Evolutionary conservation across 1,140 invertebrate genomes (phyloP).

Genomic region (Diorhabda sublineata): DNA sequence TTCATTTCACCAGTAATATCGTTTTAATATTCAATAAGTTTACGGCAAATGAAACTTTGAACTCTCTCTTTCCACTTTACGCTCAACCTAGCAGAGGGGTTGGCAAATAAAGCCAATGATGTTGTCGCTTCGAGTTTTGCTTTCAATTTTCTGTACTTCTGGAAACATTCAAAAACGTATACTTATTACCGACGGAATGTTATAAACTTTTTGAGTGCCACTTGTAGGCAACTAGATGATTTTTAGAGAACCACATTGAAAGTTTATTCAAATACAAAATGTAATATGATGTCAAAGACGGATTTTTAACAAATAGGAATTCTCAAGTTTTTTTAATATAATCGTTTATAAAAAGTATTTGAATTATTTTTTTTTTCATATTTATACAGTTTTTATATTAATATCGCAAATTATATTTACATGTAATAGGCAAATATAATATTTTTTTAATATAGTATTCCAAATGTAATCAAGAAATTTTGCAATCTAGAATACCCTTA

Average conservation of each 20-base stretch:
- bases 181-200: not conserved
- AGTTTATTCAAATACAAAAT: slow-evolving; percentile 3
- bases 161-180: slow-evolving; percentile 2
- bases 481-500: no score
- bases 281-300: not conserved
- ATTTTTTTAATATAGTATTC: no score
- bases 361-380: no score
- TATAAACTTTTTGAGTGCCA: not conserved
- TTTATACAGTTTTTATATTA: no score
- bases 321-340: not conserved
- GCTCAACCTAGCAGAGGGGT: not conserved
- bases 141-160: slow-evolving; percentile 1
- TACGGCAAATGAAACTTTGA: slow-evolving; percentile 2
- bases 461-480: no score
- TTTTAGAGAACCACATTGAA: not conserved
- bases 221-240: not conserved
- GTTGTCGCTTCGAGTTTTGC: not conserved
- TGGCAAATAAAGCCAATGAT: slow-evolving; percentile 2
- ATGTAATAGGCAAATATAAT: no score
- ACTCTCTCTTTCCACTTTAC: not conserved
- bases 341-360: no score
- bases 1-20: not conserved
- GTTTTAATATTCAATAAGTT: slow-evolving; percentile 3
- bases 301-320: not conserved
- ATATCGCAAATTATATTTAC: no score